phyloP scores from a whole-genome alignment of 1,140 invertebrate species.

The Druon quercuslanigerum region DNA sequence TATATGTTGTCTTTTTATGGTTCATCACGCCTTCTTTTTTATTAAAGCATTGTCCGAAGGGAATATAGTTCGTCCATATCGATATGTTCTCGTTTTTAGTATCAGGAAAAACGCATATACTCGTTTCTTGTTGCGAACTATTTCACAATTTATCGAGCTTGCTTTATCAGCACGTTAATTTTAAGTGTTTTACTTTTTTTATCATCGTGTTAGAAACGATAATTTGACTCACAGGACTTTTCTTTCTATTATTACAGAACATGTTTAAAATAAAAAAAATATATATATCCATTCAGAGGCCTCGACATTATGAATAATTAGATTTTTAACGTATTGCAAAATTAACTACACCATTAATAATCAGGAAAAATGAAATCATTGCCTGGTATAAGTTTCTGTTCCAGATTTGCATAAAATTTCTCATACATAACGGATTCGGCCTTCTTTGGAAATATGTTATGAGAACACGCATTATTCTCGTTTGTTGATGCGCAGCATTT shows the following conservation, averaged over 20 bases:
- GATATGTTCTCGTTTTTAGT: conserved; percentile 8
- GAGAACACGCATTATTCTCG: no score
- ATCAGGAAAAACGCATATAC: background rate
- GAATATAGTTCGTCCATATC: conserved; percentile 7
- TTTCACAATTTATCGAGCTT: conserved; percentile 19
- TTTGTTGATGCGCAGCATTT: no score
- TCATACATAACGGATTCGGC: no score
- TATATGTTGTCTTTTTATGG: conserved; percentile 40
- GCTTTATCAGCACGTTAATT: conserved; percentile 24
- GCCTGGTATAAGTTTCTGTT: no score
- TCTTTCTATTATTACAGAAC: background rate
- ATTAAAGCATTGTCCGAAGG: conserved; percentile 1
- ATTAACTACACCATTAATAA: no score
- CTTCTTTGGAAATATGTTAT: no score
- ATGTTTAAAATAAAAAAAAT: no score
- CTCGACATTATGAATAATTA: no score
- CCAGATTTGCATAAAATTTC: no score
- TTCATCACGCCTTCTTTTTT: conserved; percentile 48
- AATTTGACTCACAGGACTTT: background rate
- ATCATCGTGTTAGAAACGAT: background rate
- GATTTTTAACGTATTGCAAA: no score
- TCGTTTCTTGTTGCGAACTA: background rate
- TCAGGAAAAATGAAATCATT: no score
- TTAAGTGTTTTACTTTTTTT: background rate
- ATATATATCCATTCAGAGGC: no score